These are phyloP conservation scores for Trissonchulus latispiculum DNA, from an alignment of 2,888 invertebrate species.

Conservation along the genomic window DNA sequence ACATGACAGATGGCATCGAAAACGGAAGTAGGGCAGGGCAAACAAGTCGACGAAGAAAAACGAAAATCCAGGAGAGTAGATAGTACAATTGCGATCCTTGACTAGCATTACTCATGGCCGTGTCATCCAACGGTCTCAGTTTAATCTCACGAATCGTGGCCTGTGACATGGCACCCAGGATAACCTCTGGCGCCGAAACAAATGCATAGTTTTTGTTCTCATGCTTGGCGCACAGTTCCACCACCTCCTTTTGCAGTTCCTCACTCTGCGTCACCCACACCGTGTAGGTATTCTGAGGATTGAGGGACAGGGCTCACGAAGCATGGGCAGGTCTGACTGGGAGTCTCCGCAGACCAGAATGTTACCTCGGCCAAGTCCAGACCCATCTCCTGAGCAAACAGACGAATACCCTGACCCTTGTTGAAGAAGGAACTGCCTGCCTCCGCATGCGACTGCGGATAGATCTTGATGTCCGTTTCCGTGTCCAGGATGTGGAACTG, in stretches of 20 bases:
- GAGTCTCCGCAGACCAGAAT: constrained; percentile 42
- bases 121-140: constrained; percentile 25
- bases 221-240: constrained; percentile 33
- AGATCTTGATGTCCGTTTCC: constrained; percentile 40
- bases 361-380: constrained; percentile 38
- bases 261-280: constrained; percentile 37
- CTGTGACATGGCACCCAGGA: constrained; percentile 43
- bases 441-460: constrained; percentile 31
- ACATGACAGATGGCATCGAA: too few species aligned
- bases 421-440: constrained; percentile 36
- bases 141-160: constrained; percentile 42
- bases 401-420: constrained; percentile 39
- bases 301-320: constrained; percentile 33
- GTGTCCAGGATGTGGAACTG: constrained; percentile 32
- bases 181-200: constrained; percentile 41
- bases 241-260: constrained; percentile 27
- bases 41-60: too few species aligned
- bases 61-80: too few species aligned
- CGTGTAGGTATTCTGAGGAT: constrained; percentile 36
- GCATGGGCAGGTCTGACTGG: constrained; percentile 40
- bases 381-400: constrained; percentile 35
- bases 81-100: too few species aligned
- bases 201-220: constrained; percentile 38
- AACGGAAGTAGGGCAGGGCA: too few species aligned
- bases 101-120: too few species aligned